Conservation (phyloP, 2,797 vertebrate genomes). For the Poliocrania exsul region DNA sequence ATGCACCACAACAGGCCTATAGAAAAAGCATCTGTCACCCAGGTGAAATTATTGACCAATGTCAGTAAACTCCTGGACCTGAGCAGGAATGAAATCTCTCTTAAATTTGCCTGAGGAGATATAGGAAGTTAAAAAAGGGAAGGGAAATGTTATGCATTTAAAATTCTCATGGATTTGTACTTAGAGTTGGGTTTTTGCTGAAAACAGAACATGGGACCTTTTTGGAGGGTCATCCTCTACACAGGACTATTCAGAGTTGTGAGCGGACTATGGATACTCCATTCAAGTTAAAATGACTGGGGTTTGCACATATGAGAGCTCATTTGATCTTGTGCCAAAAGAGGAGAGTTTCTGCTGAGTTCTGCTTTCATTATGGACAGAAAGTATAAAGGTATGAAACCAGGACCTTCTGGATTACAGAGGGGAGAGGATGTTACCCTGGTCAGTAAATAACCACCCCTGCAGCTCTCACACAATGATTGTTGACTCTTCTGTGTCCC, state of each 20-base stretch:
- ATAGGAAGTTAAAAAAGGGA: fast-evolving
- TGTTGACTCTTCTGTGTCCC: neutral
- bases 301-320: neutral
- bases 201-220: neutral
- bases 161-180: neutral
- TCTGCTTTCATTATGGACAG: neutral
- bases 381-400: neutral
- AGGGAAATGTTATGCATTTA: neutral
- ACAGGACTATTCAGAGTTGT: neutral
- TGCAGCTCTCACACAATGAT: neutral
- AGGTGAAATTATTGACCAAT: neutral
- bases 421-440: neutral
- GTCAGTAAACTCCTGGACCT: neutral
- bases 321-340: neutral
- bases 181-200: neutral
- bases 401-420: neutral
- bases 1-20: neutral
- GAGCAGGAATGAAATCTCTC: neutral
- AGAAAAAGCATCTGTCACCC: neutral
- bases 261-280: neutral
- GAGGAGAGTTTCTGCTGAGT: neutral
- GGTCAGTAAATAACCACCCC: neutral
- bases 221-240: neutral
- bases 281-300: neutral
- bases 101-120: neutral